Evolutionary conservation across 2,797 vertebrate genomes (phyloP), one percentile per base, ranked within the genome.

Genomic region (Vipera latastei): DNA sequence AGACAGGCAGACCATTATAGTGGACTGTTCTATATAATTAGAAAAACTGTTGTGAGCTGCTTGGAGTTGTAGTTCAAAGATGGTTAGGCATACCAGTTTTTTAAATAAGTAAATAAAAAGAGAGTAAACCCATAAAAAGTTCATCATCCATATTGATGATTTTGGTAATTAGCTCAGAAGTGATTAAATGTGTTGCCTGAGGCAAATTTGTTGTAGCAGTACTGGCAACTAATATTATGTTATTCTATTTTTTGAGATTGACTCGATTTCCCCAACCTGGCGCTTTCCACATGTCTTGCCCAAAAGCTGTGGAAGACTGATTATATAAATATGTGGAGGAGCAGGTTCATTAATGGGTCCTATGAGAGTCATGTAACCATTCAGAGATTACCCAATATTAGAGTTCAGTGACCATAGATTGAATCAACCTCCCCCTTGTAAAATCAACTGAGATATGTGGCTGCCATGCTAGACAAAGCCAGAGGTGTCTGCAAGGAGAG

Each of bases 391-490:
- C n/a, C 32, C 32, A 38, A 57, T 51, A 12, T 44, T 51, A 86
- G 38, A 32, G 25, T 91, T 48, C 38, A 83, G 20, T 48, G 38
- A 83, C 73, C 73, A 83, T 22, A 48, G 73, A 83, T 22, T 8
- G 22, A 63, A 14, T 26, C 8, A 18, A 32, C 18, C 8, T 4
- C 4, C 51, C 53, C 3, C 38, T n/a, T 89, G 13, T 22, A 7
- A 8, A 95, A 93, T 95, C 90, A 94, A 86, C 94, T 95, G 95
- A 96, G 94, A 94, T 63, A 0, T 22, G 63, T 94, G 95, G 95
- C 96, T 97, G 85, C 91, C 1, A 48, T 6, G 2, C 59, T 48
- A 63, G 57, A 57, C 60, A 55, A 55, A 59, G 11, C 65, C 65
- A 12, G 28, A n/a, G n/a, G 65, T 69, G 14, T 69, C 65, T n/a